Evolutionary conservation across 2,113 vertebrate species (phyloP), one percentile per base, ranked within the genome.

Genomic region (Neodon shergylaensis): DNA sequence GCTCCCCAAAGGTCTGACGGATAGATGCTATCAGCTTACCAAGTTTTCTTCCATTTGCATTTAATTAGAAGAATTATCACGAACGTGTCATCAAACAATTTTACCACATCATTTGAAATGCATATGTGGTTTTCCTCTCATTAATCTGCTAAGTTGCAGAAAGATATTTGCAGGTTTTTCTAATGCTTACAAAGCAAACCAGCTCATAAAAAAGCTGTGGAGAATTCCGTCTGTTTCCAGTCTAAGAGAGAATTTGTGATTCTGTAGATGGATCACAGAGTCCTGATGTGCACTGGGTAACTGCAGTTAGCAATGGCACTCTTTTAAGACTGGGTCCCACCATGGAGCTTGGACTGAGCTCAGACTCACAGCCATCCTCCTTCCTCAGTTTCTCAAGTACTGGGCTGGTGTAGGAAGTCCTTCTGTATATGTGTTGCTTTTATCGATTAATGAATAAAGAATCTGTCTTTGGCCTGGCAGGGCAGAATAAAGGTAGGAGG

Each of bases 121-220:
- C 5, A 0, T n/a, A 28, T 31, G 7, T 74, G 65, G 26, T 44
- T 82, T 81, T 39, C 4, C 52, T 31, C 42, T 63, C 39, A 83
- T 86, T 86, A 73, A 85, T 91, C 61, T 86, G 44, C 68, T 93
- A 74, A 93, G 83, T 88, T 91, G 49, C 58, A 88, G 21, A 93
- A 68, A 90, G 68, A 77, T 83, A 63, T 47, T n/a, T 70, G 52
- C n/a, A 77, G 58, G 83, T 83, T 76, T 91, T 91, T 16, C 39
- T 33, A 82, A 61, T 65, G 49, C 28, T 77, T 76, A 54, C 49
- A 82, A 84, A 63, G 42, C 49, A 63, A 16, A 54, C 33, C 11
- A 63, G 42, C 83, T 91, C 36, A 54, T 76, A 54, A 19, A 79
- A 24, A 90, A 77, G 61, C 65, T n/a, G 61, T 61, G 7, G 66